Evolutionary conservation across 2,113 vertebrate species (phyloP), one percentile per base, ranked within the genome.

Genomic region (Oostethus manadensis): DNA sequence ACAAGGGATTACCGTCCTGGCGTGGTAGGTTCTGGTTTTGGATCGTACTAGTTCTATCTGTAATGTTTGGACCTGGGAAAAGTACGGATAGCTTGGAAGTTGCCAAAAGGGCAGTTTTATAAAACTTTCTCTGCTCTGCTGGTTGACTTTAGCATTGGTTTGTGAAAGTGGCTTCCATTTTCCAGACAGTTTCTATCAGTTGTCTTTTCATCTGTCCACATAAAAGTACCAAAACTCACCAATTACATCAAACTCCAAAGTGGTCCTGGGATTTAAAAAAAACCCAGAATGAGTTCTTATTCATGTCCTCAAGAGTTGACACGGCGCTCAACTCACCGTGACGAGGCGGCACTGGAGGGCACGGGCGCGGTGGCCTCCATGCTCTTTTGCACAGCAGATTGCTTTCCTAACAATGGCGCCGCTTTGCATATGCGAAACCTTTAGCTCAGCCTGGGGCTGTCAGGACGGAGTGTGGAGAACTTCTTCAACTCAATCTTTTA

Each of bases 401-500:
- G 71, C 71, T 83, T 78, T 81, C 77, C 71, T 78, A 75, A 81
- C 86, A 87, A 84, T 83, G 78, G 68, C 73, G 64, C 64, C 72
- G 66, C 87, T 89, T 89, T 89, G 85, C 88, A 90, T 89, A 68
- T 66, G 78, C 84, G 63, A 74, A 77, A 73, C 63, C 23, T 75
- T 80, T 62, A 82, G 78, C 69, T 68, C 70, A 70, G 80, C 88
- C 80, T 68, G 21, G 4, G 86, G 88, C 83, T 80, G 81, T 70
- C 83, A 60, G 79, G 20, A 13, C 65, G 66, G 75, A 55, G 42
- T 20, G 48, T 46, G 54, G 66, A 66, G 54, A 60, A 62, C 40
- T 20, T 51, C 49, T 51, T 51, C 49, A 51, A 10, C 29, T 23
- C 48, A 4, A 23, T 21, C 48, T 22, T 50, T 51, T n/a, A 16